Evolutionary conservation across 2,888 invertebrate species (phyloP).

Genomic region (Phymatocera aterrima): DNA sequence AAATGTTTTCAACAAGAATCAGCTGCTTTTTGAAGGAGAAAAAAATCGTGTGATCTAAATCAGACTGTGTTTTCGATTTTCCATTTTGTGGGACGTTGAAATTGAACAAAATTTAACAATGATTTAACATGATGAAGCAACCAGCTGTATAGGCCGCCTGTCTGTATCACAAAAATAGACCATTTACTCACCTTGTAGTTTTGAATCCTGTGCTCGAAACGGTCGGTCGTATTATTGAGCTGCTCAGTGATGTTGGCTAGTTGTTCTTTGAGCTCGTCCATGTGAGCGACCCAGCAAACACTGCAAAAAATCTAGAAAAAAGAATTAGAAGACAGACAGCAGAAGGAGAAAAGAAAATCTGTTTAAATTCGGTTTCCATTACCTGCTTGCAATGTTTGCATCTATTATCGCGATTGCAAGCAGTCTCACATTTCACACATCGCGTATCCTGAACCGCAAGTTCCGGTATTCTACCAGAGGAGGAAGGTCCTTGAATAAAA

Average conservation of each 20-base stretch:
- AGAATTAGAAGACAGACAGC: not conserved
- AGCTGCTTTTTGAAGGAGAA: no score
- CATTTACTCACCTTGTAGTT: slow-evolving; percentile 76
- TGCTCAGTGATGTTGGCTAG: slow-evolving; percentile 78
- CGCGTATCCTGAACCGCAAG: slow-evolving; percentile 62
- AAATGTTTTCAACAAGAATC: no score
- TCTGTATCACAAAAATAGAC: no score
- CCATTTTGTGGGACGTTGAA: no score
- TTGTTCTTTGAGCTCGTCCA: slow-evolving; percentile 79
- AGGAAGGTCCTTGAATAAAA: slow-evolving; percentile 70
- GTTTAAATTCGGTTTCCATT: slow-evolving; percentile 53
- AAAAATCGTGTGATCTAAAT: no score
- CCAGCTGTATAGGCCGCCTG: no score
- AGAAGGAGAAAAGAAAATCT: not conserved
- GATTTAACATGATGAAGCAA: no score
- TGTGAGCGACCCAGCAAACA: slow-evolving; percentile 79
- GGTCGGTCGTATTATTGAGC: slow-evolving; percentile 76
- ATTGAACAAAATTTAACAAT: no score
- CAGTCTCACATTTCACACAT: slow-evolving; percentile 72
- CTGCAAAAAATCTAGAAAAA: slow-evolving; percentile 77
- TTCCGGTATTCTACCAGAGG: slow-evolving; percentile 28
- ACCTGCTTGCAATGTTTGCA: slow-evolving; percentile 82
- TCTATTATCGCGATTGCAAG: slow-evolving; percentile 64
- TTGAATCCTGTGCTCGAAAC: slow-evolving; percentile 78
- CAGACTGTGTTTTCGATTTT: no score